Evolutionary conservation across 2,113 vertebrate species (phyloP).

Genomic region (Malurus cyaneus): DNA sequence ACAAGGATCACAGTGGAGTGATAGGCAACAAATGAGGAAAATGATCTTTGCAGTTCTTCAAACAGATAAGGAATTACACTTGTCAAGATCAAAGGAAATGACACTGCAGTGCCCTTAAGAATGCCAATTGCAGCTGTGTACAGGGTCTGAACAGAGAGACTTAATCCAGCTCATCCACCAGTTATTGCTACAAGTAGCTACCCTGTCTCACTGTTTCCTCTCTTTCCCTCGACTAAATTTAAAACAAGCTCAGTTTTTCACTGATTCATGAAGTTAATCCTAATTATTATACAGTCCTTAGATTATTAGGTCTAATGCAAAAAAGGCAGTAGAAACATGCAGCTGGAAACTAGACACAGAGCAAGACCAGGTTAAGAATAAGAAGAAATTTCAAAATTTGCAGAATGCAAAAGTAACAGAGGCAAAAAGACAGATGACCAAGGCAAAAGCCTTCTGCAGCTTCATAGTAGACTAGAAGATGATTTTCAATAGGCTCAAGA

Average conservation of each 20-base stretch:
- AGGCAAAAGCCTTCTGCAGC: background rate
- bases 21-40: background rate
- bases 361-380: background rate
- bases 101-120: background rate
- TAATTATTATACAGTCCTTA: background rate
- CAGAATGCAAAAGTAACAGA: background rate
- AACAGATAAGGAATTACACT: background rate
- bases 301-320: background rate
- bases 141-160: background rate
- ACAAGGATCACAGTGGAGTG: background rate
- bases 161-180: background rate
- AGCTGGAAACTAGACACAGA: background rate
- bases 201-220: background rate
- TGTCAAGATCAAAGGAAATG: background rate
- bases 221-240: background rate
- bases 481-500: background rate
- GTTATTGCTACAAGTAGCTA: background rate
- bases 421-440: background rate
- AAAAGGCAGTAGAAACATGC: background rate
- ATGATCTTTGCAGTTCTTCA: background rate
- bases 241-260: background rate
- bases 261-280: background rate
- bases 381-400: background rate
- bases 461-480: background rate
- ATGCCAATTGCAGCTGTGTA: background rate